Conservation (phyloP, 2,113 vertebrate genomes). For the Solea solea region DNA sequence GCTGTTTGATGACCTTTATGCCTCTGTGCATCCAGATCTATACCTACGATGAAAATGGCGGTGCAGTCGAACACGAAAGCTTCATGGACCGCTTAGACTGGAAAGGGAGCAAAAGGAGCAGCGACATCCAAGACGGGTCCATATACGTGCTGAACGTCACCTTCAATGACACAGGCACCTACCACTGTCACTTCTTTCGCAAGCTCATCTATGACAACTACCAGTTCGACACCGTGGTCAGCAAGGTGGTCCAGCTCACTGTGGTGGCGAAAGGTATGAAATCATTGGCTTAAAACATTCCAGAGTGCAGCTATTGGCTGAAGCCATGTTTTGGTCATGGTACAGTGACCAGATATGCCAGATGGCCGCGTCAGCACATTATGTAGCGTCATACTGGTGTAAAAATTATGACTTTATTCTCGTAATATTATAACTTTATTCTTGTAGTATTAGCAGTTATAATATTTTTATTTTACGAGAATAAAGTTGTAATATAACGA, state of each 20-base stretch:
- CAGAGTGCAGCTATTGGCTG: too few relatives aligned
- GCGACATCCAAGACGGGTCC: constrained; percentile 89
- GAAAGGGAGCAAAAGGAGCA: constrained; percentile 85
- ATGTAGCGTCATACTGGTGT: too few relatives aligned
- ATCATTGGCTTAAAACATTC: too few relatives aligned
- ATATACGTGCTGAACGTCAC: constrained; percentile 88
- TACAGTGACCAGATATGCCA: too few relatives aligned
- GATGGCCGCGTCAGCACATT: too few relatives aligned
- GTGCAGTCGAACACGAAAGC: constrained; percentile 68
- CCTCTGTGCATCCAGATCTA: constrained; percentile 80
- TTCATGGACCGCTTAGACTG: constrained; percentile 84
- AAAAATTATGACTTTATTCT: too few relatives aligned
- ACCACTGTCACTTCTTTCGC: constrained; percentile 86
- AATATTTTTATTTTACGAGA: too few relatives aligned
- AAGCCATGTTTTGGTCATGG: too few relatives aligned
- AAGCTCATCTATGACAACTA: constrained; percentile 81
- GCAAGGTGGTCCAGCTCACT: constrained; percentile 82
- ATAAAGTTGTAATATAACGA: too few relatives aligned
- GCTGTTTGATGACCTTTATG: neutral
- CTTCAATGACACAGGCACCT: constrained; percentile 87
- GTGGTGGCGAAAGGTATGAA: constrained; percentile 87
- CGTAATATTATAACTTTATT: too few relatives aligned
- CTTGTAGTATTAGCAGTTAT: too few relatives aligned
- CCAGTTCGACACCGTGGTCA: constrained; percentile 75
- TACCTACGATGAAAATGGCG: constrained; percentile 69